Evolutionary conservation across 2,888 invertebrate species (phyloP).

Genomic region (Phorcus lineatus): DNA sequence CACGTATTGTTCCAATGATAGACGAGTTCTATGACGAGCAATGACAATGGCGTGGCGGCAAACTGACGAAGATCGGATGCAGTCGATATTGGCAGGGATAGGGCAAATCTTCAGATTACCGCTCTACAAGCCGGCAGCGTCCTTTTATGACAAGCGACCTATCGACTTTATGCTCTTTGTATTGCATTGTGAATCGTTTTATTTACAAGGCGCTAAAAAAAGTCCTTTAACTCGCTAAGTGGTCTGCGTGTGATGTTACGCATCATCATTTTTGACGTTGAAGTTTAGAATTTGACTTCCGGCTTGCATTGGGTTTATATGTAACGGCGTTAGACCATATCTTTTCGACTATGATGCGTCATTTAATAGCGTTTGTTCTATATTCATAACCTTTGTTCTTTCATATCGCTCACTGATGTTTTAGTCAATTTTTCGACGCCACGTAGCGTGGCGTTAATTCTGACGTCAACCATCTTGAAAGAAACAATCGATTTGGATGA

Average conservation of each 20-base stretch:
- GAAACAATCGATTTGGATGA: no score
- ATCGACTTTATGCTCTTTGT: not conserved
- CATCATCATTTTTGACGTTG: not conserved
- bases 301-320: not conserved
- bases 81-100: not conserved
- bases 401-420: no score
- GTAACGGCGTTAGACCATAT: not conserved
- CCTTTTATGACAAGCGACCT: no score
- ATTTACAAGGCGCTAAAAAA: not conserved
- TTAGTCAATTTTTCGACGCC: no score
- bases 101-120: not conserved
- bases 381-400: no score
- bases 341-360: not conserved
- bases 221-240: not conserved
- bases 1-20: not conserved
- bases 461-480: no score
- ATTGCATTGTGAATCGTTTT: not conserved
- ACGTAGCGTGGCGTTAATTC: no score
- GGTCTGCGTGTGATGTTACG: not conserved
- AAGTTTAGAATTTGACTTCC: not conserved
- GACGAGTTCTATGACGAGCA: not conserved
- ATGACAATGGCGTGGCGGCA: not conserved
- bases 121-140: not conserved
- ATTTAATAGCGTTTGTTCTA: not conserved
- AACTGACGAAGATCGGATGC: not conserved